phyloP scores from a whole-genome alignment of 2,888 invertebrate genomes.

The Operophtera brumata region DNA sequence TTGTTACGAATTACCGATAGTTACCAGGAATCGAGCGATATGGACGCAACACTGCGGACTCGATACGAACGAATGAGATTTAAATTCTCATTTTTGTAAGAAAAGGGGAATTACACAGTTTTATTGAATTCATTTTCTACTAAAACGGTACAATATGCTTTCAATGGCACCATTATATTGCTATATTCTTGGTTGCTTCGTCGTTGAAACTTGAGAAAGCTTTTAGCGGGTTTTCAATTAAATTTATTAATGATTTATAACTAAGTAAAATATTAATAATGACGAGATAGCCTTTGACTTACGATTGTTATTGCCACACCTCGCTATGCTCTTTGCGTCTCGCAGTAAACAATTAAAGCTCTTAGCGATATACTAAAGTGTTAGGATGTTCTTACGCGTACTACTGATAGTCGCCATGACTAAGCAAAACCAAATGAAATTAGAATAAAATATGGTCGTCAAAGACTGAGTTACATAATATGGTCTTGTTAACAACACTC shows the following conservation, averaged over 20 bases:
- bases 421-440: too few relatives aligned
- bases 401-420: too few relatives aligned
- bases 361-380: not conserved
- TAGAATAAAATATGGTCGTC: too few relatives aligned
- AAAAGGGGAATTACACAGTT: not conserved
- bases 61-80: not conserved
- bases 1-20: slow-evolving; percentile 65
- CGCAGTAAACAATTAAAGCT: not conserved
- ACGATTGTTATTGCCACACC: not conserved
- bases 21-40: slow-evolving; percentile 46
- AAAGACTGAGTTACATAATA: too few relatives aligned
- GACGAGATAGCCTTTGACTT: not conserved
- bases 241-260: not conserved
- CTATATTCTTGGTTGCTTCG: not conserved
- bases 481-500: too few relatives aligned
- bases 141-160: not conserved
- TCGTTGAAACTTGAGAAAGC: not conserved
- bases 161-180: not conserved
- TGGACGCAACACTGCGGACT: slow-evolving; percentile 7
- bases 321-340: not conserved
- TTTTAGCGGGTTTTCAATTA: slow-evolving; percentile 3
- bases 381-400: not conserved
- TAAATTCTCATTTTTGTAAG: not conserved
- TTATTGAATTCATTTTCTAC: not conserved
- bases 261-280: too few relatives aligned